Base-by-base conservation (phyloP, 2,797 vertebrate genomes). In the Lutjanus argentimaculatus region DNA sequence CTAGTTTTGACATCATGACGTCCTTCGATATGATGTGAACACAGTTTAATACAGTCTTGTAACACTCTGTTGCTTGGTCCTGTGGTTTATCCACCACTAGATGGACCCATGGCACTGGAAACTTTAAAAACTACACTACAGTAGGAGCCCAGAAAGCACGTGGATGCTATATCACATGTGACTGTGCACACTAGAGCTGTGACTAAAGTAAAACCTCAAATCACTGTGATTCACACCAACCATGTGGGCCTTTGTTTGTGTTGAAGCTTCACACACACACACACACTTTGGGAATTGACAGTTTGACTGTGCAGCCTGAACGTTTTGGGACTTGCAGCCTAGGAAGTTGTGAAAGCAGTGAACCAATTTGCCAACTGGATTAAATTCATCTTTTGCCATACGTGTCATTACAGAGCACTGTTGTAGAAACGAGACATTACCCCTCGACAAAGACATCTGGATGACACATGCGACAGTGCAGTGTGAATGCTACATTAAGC, bases 401-500 rank as follows among this genome's bases (percentile, higher is more conserved):
- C 43, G 67, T 77, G 72, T 82, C 70, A 63, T 81, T 74, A 77
- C 68, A 83, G 84, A 88, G 61, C 66, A 55, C 67, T 75, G 74
- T 65, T 85, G 82, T 46, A 62, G 78, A 70, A 75, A 79, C 61
- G 0, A 72, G 76, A 85, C 48, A 43, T 74, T 66, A 75, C 83
- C 73, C 81, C 80, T 76, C 45, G 63, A 85, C 75, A 45, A 58
- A 89, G 68, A 90, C 80, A 75, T 80, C 70, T 70, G 71, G 78
- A 77, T 77, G 85, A 85, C 84, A 89, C 88, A 85, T 88, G 81
- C 87, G 66, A 77, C 46, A 25, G 80, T 87, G 78, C 79, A 58
- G 72, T 83, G 69, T 83, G 79, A 73, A 90, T 91, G 91, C 92
- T 93, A 93, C 89, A 84, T 93, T 91, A 93, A 94, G 93, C 94